Conservation (phyloP, 1,140 invertebrate genomes). For the Drosophila virilis region DNA sequence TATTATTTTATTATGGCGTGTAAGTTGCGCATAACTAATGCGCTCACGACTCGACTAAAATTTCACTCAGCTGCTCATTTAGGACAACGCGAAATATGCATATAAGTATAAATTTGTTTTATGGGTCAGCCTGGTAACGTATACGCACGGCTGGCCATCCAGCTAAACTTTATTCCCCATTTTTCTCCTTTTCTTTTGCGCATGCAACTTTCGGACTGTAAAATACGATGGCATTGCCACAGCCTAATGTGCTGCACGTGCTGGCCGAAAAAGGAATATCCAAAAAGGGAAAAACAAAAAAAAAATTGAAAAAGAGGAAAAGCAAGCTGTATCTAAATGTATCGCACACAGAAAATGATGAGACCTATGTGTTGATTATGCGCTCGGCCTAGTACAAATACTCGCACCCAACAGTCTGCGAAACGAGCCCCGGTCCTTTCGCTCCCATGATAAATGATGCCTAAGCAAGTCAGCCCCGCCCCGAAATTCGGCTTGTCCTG, state of each 20-base stretch:
- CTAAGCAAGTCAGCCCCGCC: conserved; percentile 34
- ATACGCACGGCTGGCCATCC: conserved; percentile 65
- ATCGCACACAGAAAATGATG: conserved; percentile 66
- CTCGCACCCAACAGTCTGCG: conserved; percentile 29
- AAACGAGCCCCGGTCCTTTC: conserved; percentile 49
- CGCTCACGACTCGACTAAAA: conserved; percentile 48
- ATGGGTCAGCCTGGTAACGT: conserved; percentile 53
- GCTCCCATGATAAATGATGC: conserved; percentile 73
- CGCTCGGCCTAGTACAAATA: conserved; percentile 55
- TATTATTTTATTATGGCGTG: conserved; percentile 53
- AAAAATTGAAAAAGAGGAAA: conserved; percentile 37
- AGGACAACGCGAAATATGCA: conserved; percentile 34
- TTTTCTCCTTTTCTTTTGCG: neutral
- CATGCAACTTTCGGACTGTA: conserved; percentile 44
- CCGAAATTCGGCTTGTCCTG: conserved; percentile 64
- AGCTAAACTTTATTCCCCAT: conserved; percentile 44
- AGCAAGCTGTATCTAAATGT: conserved; percentile 33
- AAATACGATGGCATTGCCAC: conserved; percentile 49
- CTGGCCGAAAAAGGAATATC: conserved; percentile 21
- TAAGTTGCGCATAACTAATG: conserved; percentile 52
- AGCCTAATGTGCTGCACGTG: conserved; percentile 74
- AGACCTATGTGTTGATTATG: conserved; percentile 71
- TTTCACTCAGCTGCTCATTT: conserved; percentile 54
- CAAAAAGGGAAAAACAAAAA: conserved; percentile 19
- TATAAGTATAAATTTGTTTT: conserved; percentile 36